Evolutionary conservation across 2,888 invertebrate species (phyloP), one percentile per base, ranked within the genome.

Genomic region (Parnassius apollo): DNA sequence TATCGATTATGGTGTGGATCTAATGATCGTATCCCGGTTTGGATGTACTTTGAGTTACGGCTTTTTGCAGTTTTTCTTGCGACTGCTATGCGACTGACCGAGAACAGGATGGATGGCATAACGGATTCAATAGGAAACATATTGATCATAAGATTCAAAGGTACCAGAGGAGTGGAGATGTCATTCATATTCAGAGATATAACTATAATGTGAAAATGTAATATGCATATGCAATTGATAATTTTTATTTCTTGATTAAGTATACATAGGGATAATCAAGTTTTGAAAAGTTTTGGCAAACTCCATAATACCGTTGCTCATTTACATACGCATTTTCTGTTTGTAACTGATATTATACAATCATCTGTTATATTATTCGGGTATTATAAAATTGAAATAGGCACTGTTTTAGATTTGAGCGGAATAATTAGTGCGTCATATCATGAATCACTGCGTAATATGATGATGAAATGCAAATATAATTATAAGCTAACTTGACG

Each of bases 1-100:
- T 82, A 76, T 83, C 85, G 76, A 78, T 87, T 91, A 91, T 89
- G 91, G 90, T 81, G 77, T 80, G 84, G 84, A 78, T 88, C 91
- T 91, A 91, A 91, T 90, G 91, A 90, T 87, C 79, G 82, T 75
- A 76, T 82, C 89, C 87, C 76, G 76, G 71, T 86, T 85, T 82
- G 88, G 87, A 72, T 70, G 75, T 80, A 82, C 81, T 77, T 80
- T 81, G 81, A 82, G 80, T 78, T 80, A 76, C 89, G 69, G 75
- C 79, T 91, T 90, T 88, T 90, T 91, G 75, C 79, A 58, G 68
- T 66, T 75, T 78, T 90, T 88, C 87, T 88, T 88, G 81, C 78
- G 70, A 73, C 70, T 65, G 66, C 76, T 76, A 73, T 77, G 75
- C 58, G 63, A 65, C 77, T 77, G 80, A 75, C 75, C 77, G 79